Evolutionary conservation across 2,113 vertebrate species (phyloP), one percentile per base, ranked within the genome.

Genomic region (Ploceus nigricollis): DNA sequence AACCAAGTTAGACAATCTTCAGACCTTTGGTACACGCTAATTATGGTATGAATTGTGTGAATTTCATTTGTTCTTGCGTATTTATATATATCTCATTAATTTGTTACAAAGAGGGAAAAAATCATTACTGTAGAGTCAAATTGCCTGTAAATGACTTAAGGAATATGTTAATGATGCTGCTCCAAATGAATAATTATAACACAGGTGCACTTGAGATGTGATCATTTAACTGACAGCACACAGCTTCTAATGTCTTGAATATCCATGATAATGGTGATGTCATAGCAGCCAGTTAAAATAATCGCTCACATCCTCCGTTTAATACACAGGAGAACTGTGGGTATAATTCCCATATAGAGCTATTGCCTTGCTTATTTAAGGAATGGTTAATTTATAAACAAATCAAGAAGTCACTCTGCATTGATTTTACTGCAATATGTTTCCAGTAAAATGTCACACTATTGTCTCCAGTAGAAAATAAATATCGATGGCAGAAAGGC

Each of bases 131-230:
- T 91, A 97, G 97, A 97, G 90, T 97, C 95, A 98, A 97, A 97
- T 98, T 98, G 96, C 97, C 93, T 97, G 89, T 97, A 98, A 98
- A 97, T 97, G 97, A 98, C 94, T 98, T 98, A 98, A 98, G 92
- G 96, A 98, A 97, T 97, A 97, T 98, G 97, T 93, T 98, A 98
- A 98, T 98, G 95, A 98, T 95, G 79, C 95, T 91, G 90, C 95
- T 97, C 80, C 95, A 97, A 97, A 97, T 96, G 97, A 98, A 98
- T 98, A 97, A 98, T 98, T 98, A 98, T 97, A 97, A 98, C 97
- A 97, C 98, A 98, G 97, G 97, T 98, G 96, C 97, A 97, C 93
- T 96, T 97, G 97, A 97, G 96, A 97, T 98, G 95, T 96, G 97
- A 97, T 97, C 97, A 94, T 97, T 98, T 98, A 97, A 98, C 96